Conservation (phyloP, 1,140 invertebrate genomes). For the Drosophila repleta region DNA sequence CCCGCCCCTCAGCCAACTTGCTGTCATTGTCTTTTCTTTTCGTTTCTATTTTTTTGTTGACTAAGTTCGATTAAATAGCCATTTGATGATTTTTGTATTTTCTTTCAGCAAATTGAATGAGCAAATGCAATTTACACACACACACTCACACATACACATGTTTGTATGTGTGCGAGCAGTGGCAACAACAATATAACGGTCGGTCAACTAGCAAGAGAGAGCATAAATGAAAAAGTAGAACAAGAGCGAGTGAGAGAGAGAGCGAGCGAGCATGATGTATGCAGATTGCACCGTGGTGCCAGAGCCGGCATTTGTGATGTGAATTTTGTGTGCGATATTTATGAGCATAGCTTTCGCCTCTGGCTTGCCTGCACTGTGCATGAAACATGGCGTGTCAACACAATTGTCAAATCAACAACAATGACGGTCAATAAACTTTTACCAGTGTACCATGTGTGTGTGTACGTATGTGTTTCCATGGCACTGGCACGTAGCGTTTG, state of each 20-base stretch:
- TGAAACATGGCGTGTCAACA: constrained; percentile 59
- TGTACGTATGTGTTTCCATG: constrained; percentile 39
- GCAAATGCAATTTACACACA: constrained; percentile 24
- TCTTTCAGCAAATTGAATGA: constrained; percentile 32
- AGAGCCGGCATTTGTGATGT: constrained; percentile 19
- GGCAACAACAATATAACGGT: constrained; percentile 47
- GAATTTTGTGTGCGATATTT: constrained; percentile 17
- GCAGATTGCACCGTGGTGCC: constrained; percentile 38
- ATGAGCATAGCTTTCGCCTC: constrained; percentile 5
- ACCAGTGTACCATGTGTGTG: constrained; percentile 29
- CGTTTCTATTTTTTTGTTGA: constrained; percentile 15
- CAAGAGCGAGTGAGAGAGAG: constrained; percentile 24
- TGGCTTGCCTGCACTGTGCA: constrained; percentile 45
- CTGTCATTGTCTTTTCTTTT: neutral
- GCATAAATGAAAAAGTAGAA: constrained; percentile 37
- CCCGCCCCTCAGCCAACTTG: neutral
- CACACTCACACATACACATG: neutral
- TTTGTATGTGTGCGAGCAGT: constrained; percentile 4
- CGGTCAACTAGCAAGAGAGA: constrained; percentile 39
- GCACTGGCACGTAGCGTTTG: constrained; percentile 47
- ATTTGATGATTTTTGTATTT: constrained; percentile 33
- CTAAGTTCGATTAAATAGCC: constrained; percentile 28
- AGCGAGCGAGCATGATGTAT: constrained; percentile 24
- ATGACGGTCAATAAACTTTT: constrained; percentile 80
- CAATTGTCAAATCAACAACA: constrained; percentile 77